Conservation (phyloP, 1,140 invertebrate genomes). For the Drosophila serrata region DNA sequence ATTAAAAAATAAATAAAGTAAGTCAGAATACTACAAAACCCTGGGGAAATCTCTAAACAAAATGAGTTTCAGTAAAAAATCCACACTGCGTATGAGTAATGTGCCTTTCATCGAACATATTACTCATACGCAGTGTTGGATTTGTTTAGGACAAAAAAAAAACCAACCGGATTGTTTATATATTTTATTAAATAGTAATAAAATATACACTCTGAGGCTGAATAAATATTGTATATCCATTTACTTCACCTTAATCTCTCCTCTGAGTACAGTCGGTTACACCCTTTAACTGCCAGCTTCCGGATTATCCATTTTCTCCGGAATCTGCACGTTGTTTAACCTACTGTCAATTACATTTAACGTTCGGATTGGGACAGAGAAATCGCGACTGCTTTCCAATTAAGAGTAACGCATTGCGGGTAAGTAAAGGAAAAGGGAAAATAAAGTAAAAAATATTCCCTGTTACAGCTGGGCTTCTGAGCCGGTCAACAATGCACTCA, state of each 20-base stretch:
- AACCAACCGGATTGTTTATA: background rate
- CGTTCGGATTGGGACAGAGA: constrained; percentile 47
- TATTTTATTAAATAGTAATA: background rate
- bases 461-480: background rate
- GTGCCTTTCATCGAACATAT: background rate
- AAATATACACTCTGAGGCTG: background rate
- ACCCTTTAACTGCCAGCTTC: constrained; percentile 38
- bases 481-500: constrained; percentile 25
- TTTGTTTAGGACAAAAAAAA: background rate
- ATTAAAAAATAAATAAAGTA: too few species aligned
- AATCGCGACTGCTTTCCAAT: constrained; percentile 70
- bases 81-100: background rate
- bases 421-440: constrained; percentile 16
- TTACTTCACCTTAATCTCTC: background rate
- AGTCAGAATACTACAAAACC: background rate
- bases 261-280: constrained; percentile 9
- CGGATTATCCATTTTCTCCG: constrained; percentile 24
- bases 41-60: background rate
- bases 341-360: constrained; percentile 68
- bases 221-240: background rate
- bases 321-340: constrained; percentile 41
- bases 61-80: too few species aligned
- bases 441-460: background rate
- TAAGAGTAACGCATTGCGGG: constrained; percentile 69
- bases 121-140: background rate